Percentiles rank a stretch among this genome's conserved stretches.
These are phyloP conservation scores for Meandrina meandrites DNA, from an alignment of 92 coral and sea anemone species.

Conservation along the genomic window DNA sequence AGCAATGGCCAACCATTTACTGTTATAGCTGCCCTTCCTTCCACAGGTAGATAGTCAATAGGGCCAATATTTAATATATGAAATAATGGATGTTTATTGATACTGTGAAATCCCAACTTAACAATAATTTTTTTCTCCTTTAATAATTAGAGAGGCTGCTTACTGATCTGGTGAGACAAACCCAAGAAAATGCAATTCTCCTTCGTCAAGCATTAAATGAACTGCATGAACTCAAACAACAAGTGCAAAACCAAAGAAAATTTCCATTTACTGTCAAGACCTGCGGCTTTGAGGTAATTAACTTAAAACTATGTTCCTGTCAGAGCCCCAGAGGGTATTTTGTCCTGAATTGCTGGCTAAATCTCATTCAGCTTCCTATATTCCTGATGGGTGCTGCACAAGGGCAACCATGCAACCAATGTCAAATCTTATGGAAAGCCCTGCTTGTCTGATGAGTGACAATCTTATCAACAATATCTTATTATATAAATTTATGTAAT, in stretches of 20 bases:
- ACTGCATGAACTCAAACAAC: conserved; percentile 57
- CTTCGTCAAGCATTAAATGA: conserved; percentile 65
- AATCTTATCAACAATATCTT: too few species aligned
- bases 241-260: conserved; percentile 57
- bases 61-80: neutral
- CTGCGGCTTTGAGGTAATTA: conserved; percentile 84
- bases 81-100: too few species aligned
- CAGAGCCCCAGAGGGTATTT: too few species aligned
- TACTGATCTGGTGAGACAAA: conserved; percentile 53
- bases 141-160: conserved; percentile 49
- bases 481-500: too few species aligned
- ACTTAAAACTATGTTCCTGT: too few species aligned
- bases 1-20: conserved; percentile 7
- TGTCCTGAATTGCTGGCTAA: too few species aligned
- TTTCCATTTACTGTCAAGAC: conserved; percentile 79
- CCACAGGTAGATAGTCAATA: neutral
- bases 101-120: too few species aligned
- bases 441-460: too few species aligned
- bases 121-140: neutral
- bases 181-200: conserved; percentile 63
- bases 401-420: too few species aligned
- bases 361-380: too few species aligned
- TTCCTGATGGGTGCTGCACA: too few species aligned
- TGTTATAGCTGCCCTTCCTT: conserved; percentile 33
- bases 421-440: too few species aligned